These are phyloP conservation scores for Allophyes oxyacanthae DNA, from an alignment of 2,888 invertebrate genomes.

Conservation along the genomic window DNA sequence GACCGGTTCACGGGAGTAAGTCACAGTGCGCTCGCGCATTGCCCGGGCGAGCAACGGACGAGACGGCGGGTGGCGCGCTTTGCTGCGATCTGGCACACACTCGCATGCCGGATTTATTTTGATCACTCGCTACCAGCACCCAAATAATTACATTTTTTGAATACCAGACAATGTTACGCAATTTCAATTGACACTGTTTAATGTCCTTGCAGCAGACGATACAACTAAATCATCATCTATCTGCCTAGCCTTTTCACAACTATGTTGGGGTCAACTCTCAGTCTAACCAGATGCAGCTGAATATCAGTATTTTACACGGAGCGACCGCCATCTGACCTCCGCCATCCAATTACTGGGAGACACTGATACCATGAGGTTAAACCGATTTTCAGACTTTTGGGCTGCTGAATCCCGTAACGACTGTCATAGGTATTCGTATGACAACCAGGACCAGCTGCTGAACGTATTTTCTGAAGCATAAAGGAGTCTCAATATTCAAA, in stretches of 20 bases:
- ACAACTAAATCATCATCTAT: conserved; percentile 5
- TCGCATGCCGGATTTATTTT: conserved; percentile 78
- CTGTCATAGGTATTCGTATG: too few relatives aligned
- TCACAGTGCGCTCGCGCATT: conserved; percentile 41
- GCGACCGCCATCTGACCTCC: too few relatives aligned
- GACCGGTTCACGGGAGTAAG: conserved; percentile 33
- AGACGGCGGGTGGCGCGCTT: conserved; percentile 31
- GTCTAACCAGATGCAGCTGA: too few relatives aligned
- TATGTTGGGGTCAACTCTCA: too few relatives aligned
- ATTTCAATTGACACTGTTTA: conserved; percentile 67
- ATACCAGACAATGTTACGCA: conserved; percentile 80
- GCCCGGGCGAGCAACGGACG: conserved; percentile 51
- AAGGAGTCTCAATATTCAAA: too few relatives aligned
- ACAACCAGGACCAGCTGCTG: too few relatives aligned
- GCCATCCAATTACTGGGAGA: too few relatives aligned
- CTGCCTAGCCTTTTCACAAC: not conserved
- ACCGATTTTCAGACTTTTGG: too few relatives aligned
- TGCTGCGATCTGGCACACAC: conserved; percentile 69
- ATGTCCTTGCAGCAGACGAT: conserved; percentile 45
- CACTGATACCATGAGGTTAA: too few relatives aligned
- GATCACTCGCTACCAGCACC: conserved; percentile 72
- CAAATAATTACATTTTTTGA: conserved; percentile 81
- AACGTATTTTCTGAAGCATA: too few relatives aligned
- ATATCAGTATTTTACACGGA: too few relatives aligned
- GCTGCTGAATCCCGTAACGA: too few relatives aligned